Evolutionary conservation across 2,113 vertebrate genomes (phyloP).

Genomic region (Tragelaphus buxtoni): DNA sequence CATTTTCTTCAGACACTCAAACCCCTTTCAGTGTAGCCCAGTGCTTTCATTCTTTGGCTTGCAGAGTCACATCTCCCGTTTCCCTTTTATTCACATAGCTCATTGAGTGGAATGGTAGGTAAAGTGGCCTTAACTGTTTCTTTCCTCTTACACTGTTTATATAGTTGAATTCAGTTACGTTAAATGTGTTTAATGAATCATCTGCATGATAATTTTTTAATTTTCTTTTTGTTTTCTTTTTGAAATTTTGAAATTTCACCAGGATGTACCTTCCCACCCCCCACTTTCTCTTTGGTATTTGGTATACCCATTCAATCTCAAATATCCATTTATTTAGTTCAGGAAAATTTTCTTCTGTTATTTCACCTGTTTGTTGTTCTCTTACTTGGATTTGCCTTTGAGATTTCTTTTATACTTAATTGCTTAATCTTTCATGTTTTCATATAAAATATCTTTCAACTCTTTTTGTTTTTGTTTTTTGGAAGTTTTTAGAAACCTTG

Average conservation of each 20-base stretch:
- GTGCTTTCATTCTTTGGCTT: not conserved
- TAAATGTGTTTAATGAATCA: constrained; percentile 15
- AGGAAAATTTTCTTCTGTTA: not conserved
- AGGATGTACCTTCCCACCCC: too few relatives aligned
- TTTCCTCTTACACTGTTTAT: not conserved
- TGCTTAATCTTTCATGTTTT: not conserved
- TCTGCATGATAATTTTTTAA: not conserved
- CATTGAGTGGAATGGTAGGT: not conserved
- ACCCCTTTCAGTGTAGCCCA: not conserved
- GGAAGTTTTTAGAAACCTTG: not conserved
- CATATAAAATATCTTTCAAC: not conserved
- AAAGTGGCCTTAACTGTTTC: not conserved
- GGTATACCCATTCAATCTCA: not conserved
- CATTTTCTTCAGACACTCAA: not conserved
- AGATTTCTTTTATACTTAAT: not conserved
- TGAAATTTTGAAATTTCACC: not conserved
- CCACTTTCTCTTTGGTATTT: not conserved
- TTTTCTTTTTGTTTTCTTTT: not conserved
- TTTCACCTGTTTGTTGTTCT: not conserved
- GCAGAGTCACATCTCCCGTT: not conserved
- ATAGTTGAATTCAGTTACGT: not conserved
- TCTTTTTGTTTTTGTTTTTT: not conserved
- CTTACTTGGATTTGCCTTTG: not conserved
- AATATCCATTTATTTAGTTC: not conserved
- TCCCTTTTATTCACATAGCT: not conserved